Conservation (phyloP, 2,888 invertebrate genomes). For the Apomyelois bistriatella region DNA sequence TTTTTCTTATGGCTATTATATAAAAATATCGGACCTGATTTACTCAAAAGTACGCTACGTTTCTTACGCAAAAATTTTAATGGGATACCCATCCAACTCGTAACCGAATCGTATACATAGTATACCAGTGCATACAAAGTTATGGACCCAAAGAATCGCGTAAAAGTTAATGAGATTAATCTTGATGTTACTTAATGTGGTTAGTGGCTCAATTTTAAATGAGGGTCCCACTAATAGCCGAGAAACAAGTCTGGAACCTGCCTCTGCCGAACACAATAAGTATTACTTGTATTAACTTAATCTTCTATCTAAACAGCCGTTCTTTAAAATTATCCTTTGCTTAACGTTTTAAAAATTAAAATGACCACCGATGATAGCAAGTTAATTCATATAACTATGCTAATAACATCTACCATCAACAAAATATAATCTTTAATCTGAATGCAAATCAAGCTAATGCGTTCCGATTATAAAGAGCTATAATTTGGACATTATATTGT, state of each 20-base stretch:
- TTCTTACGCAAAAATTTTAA: too few relatives aligned
- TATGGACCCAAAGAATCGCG: not conserved
- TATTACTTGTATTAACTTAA: slow-evolving; percentile 42
- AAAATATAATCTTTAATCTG: slow-evolving; percentile 79
- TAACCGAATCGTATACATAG: too few relatives aligned
- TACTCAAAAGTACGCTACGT: too few relatives aligned
- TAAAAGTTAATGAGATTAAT: slow-evolving; percentile 4
- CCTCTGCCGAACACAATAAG: slow-evolving; percentile 20
- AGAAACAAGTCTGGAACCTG: slow-evolving; percentile 5
- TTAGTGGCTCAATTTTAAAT: slow-evolving; percentile 13
- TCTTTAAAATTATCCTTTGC: slow-evolving; percentile 55
- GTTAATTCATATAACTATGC: slow-evolving; percentile 77
- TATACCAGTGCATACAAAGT: not conserved
- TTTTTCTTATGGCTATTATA: too few relatives aligned
- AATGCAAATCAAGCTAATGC: slow-evolving; percentile 78
- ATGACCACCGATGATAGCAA: slow-evolving; percentile 67
- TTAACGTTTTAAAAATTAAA: slow-evolving; percentile 70
- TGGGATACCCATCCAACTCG: too few relatives aligned
- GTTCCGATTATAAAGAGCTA: slow-evolving; percentile 76
- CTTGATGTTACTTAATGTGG: slow-evolving; percentile 6
- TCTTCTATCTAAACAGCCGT: slow-evolving; percentile 50
- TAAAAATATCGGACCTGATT: too few relatives aligned
- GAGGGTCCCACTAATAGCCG: slow-evolving; percentile 8
- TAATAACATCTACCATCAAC: slow-evolving; percentile 74
- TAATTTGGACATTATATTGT: slow-evolving; percentile 78